A percentile compares a stretch with the other conserved stretches of the same genome.
These are phyloP conservation scores for Coryphaenoides rupestris DNA, from an alignment of 2,113 vertebrate genomes.

Conservation along the genomic window DNA sequence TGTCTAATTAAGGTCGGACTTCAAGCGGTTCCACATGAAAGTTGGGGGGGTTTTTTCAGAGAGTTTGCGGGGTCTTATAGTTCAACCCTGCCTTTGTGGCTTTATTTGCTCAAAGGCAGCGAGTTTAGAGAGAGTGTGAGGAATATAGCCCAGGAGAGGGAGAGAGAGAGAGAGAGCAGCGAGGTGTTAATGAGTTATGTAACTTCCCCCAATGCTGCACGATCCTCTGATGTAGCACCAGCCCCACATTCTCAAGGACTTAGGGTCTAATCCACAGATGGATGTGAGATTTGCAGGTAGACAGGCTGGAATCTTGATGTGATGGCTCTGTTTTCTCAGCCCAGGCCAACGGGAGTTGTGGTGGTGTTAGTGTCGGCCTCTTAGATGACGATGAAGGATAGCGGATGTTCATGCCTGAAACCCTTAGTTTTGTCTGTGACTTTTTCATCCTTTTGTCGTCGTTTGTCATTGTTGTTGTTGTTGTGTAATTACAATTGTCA, in stretches of 20 bases:
- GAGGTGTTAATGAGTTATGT: conserved; percentile 75
- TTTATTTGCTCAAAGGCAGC: conserved; percentile 71
- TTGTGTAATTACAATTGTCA: neutral
- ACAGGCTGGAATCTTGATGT: conserved; percentile 69
- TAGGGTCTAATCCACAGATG: conserved; percentile 73
- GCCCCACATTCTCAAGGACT: conserved; percentile 68
- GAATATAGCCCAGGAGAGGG: neutral
- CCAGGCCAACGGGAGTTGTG: conserved; percentile 26
- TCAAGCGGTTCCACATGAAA: conserved; percentile 47
- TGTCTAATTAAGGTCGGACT: conserved; percentile 24
- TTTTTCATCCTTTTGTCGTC: conserved; percentile 9
- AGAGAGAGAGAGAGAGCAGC: conserved; percentile 40
- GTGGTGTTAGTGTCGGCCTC: neutral
- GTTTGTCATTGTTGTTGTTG: neutral
- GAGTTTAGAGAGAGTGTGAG: conserved; percentile 46
- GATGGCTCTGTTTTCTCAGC: conserved; percentile 72
- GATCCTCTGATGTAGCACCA: conserved; percentile 72
- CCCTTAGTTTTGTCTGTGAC: conserved; percentile 8
- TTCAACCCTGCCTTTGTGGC: conserved; percentile 64
- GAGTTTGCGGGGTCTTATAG: conserved; percentile 64
- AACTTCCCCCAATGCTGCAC: conserved; percentile 62
- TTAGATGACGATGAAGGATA: too few species aligned
- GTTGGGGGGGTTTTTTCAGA: conserved; percentile 53
- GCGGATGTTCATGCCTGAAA: neutral
- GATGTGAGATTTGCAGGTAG: conserved; percentile 71